Conservation (phyloP, 2,113 vertebrate genomes). For the Tetrax tetrax region DNA sequence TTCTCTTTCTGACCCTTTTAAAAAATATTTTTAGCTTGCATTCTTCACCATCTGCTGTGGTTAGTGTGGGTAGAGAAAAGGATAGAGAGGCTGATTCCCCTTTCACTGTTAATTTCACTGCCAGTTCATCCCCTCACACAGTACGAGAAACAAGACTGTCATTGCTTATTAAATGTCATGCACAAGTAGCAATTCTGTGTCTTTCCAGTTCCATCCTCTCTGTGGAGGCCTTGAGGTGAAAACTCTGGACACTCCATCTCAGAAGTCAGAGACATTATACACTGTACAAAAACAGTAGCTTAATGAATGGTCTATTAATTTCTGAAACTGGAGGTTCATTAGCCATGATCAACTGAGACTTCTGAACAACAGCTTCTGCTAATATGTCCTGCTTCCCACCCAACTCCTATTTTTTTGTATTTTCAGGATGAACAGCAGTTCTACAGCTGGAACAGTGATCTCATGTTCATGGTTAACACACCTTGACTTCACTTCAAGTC, state of each 20-base stretch:
- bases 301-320: background rate
- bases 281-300: background rate
- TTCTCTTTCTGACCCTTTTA: background rate
- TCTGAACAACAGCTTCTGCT: background rate
- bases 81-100: background rate
- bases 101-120: background rate
- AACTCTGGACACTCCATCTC: background rate
- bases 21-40: background rate
- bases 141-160: background rate
- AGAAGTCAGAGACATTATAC: background rate
- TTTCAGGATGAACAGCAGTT: background rate
- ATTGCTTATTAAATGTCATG: background rate
- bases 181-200: background rate
- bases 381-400: background rate
- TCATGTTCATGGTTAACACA: background rate
- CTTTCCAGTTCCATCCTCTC: background rate
- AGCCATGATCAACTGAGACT: background rate
- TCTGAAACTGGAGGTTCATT: background rate
- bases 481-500: background rate
- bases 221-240: background rate
- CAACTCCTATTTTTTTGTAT: background rate
- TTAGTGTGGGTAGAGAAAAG: background rate
- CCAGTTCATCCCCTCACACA: background rate
- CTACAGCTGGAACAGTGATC: background rate
- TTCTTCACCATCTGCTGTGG: background rate